Conservation (phyloP, 1,140 invertebrate genomes). For the Drosophila yakuba region DNA sequence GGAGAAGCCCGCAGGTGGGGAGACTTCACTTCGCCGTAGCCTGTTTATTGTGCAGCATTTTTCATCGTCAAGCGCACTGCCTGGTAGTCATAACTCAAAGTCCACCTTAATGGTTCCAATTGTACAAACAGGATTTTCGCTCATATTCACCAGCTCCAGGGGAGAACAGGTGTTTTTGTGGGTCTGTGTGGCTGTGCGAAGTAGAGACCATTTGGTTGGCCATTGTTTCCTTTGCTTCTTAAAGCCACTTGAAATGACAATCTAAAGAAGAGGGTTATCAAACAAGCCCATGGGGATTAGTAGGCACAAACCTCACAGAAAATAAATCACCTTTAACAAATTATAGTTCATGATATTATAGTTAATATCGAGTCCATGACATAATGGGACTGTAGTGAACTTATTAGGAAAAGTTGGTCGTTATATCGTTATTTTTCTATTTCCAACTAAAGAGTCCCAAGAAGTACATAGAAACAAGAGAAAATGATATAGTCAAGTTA, state of each 20-base stretch:
- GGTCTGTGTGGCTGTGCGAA: slow-evolving; percentile 7
- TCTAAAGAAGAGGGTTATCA: slow-evolving; percentile 12
- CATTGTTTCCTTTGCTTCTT: slow-evolving; percentile 46
- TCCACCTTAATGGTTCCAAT: slow-evolving; percentile 72
- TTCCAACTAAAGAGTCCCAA: too few relatives aligned
- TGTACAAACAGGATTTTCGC: slow-evolving; percentile 55
- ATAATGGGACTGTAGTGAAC: too few relatives aligned
- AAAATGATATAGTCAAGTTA: too few relatives aligned
- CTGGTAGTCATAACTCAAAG: slow-evolving; percentile 76
- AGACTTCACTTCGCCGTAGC: slow-evolving; percentile 10
- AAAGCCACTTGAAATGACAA: slow-evolving; percentile 55
- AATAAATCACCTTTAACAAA: neutral
- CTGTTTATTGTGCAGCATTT: slow-evolving; percentile 72
- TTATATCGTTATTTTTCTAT: too few relatives aligned
- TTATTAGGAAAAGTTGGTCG: too few relatives aligned
- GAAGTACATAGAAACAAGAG: too few relatives aligned
- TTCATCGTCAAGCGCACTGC: slow-evolving; percentile 73
- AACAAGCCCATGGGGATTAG: slow-evolving; percentile 6
- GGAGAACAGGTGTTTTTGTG: slow-evolving; percentile 31
- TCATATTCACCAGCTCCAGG: slow-evolving; percentile 14
- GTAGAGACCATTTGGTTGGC: slow-evolving; percentile 46
- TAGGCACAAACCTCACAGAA: neutral
- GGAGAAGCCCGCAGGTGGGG: slow-evolving; percentile 9
- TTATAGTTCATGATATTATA: too few relatives aligned
- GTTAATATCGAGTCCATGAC: too few relatives aligned